Conservation (phyloP, 2,113 vertebrate genomes). For the Leptocoma aspasia region DNA sequence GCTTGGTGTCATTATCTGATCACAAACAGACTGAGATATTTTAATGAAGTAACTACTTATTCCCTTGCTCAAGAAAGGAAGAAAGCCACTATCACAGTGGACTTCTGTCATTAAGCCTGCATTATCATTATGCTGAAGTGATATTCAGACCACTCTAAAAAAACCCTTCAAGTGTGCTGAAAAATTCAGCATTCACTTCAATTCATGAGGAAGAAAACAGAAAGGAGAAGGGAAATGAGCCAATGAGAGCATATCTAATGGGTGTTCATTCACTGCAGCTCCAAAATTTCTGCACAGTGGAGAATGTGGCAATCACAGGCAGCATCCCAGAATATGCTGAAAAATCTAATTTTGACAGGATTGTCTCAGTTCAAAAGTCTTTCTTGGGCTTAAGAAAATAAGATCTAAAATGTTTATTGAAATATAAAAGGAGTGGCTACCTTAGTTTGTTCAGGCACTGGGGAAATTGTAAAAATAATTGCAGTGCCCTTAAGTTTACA, state of each 20-base stretch:
- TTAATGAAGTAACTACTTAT: background rate
- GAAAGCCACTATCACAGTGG: background rate
- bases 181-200: background rate
- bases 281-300: background rate
- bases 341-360: background rate
- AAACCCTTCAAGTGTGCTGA: background rate
- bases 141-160: background rate
- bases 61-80: background rate
- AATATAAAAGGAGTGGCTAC: background rate
- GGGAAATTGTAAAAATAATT: background rate
- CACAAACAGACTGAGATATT: background rate
- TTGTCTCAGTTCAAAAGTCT: slow-evolving; percentile 3
- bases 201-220: background rate
- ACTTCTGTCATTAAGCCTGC: background rate
- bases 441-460: background rate
- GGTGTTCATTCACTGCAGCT: background rate
- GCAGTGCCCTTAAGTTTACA: background rate
- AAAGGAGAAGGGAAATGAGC: slow-evolving; percentile 10
- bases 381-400: background rate
- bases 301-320: background rate
- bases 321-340: background rate
- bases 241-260: background rate
- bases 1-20: background rate
- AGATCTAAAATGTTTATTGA: background rate
- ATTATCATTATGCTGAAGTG: background rate